Conservation (phyloP, 2,888 invertebrate genomes). For the Ophonus ardosiacus region DNA sequence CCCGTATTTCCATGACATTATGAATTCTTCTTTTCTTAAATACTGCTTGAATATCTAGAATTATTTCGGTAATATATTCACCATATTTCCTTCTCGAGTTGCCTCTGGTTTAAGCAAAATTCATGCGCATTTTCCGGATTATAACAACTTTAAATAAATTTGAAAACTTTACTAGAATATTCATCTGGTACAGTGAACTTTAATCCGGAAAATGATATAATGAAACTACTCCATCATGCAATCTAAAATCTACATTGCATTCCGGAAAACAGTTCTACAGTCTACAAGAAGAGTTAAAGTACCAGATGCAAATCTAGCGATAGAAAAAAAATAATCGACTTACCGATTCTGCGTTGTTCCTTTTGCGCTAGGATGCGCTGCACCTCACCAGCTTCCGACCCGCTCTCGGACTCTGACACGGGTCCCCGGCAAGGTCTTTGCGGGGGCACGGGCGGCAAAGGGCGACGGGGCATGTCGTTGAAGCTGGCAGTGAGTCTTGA, state of each 20-base stretch:
- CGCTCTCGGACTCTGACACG: slow-evolving; percentile 82
- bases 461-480: slow-evolving; percentile 71
- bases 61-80: too few species aligned
- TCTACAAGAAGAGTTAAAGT: slow-evolving; percentile 2
- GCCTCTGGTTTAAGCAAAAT: background rate
- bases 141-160: slow-evolving; percentile 34
- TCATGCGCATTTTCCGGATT: slow-evolving; percentile 60
- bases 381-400: slow-evolving; percentile 85
- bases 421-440: slow-evolving; percentile 43
- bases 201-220: slow-evolving; percentile 55
- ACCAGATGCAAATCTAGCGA: slow-evolving; percentile 56
- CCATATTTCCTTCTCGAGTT: too few species aligned
- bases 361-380: slow-evolving; percentile 79
- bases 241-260: slow-evolving; percentile 19
- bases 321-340: slow-evolving; percentile 66
- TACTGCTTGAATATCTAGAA: too few species aligned
- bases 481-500: slow-evolving; percentile 74
- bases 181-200: slow-evolving; percentile 55
- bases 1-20: too few species aligned
- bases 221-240: slow-evolving; percentile 4
- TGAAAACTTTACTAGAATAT: slow-evolving; percentile 17
- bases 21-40: too few species aligned
- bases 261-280: slow-evolving; percentile 20
- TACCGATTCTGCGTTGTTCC: slow-evolving; percentile 69
- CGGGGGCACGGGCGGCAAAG: slow-evolving; percentile 71